These are phyloP conservation scores for Drosophila baimaii DNA, from an alignment of 1,140 invertebrate species.

Conservation along the genomic window DNA sequence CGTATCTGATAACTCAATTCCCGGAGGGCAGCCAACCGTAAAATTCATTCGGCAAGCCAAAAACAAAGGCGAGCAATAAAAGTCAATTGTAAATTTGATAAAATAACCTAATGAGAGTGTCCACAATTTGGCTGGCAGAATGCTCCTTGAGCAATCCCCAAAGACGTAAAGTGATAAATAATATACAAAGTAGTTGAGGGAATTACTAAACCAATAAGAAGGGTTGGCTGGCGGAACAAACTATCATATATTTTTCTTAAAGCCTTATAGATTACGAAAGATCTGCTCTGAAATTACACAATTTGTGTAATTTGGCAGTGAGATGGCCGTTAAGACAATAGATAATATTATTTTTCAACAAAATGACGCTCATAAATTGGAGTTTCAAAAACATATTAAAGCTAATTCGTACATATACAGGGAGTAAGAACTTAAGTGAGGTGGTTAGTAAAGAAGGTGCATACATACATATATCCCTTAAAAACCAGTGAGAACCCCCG, in stretches of 20 bases:
- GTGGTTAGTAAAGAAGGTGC: neutral
- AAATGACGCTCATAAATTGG: neutral
- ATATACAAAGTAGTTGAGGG: slow-evolving; percentile 6
- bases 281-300: neutral
- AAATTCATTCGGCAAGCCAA: slow-evolving; percentile 15
- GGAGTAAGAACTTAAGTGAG: neutral
- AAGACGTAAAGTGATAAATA: slow-evolving; percentile 17
- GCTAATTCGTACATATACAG: neutral
- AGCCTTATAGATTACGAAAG: neutral
- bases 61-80: slow-evolving; percentile 18
- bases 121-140: slow-evolving; percentile 30
- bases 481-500: too few species aligned
- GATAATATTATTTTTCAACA: neutral
- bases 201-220: neutral
- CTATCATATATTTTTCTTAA: neutral
- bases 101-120: slow-evolving; percentile 33
- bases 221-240: slow-evolving; percentile 3
- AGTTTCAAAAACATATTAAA: neutral
- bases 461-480: too few species aligned
- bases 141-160: slow-evolving; percentile 11
- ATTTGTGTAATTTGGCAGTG: neutral
- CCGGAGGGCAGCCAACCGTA: slow-evolving; percentile 23
- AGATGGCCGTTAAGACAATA: neutral
- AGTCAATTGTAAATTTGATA: slow-evolving; percentile 32
- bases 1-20: slow-evolving; percentile 35